Base-by-base conservation (phyloP, 2,797 vertebrate species). In the Momotus momota region DNA sequence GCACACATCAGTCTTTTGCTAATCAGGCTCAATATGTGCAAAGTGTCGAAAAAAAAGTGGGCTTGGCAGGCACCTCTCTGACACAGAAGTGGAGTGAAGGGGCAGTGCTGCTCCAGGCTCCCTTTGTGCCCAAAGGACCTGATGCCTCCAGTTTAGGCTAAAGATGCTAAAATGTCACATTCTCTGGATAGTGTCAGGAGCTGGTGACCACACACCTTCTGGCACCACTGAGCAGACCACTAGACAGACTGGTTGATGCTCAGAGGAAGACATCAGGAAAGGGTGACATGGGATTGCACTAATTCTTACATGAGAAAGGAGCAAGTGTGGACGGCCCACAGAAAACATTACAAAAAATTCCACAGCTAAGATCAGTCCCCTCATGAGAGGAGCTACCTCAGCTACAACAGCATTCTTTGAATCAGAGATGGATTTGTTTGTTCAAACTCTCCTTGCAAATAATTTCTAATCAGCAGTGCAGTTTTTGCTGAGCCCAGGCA, bases 371-470 rank as follows among this genome's bases (percentile, higher is more conserved):
- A 51, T 23, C 74, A 58, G 62, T 67, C 14, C 60, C 38, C 27
- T 20, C 38, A 1, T 58, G 57, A 33, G 57, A n/a, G 2, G 33
- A 85, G 33, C 51, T 45, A 35, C 52, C 66, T 13, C 66, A 65
- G 18, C 55, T 60, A 43, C 35, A 55, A 8, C 49, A 54, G 29
- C 46, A 58, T 54, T 75, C 38, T 60, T 73, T 51, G 51, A 75
- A 21, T 18, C 71, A 74, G 61, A 49, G 57, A 54, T 67, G 85
- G 67, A 81, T 71, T 66, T 38, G 38, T 74, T 69, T 74, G 65
- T 78, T 96, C 77, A 65, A 92, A 73, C 27, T 87, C 79, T 77
- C 60, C 48, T 79, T 92, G 92, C 58, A 94, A 94, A 94, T 93
- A 86, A 58, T 62, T 88, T 52, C 71, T 83, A 93, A 94, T 79